These are phyloP conservation scores for Rostratula benghalensis DNA, from an alignment of 2,113 vertebrate genomes.

Conservation along the genomic window DNA sequence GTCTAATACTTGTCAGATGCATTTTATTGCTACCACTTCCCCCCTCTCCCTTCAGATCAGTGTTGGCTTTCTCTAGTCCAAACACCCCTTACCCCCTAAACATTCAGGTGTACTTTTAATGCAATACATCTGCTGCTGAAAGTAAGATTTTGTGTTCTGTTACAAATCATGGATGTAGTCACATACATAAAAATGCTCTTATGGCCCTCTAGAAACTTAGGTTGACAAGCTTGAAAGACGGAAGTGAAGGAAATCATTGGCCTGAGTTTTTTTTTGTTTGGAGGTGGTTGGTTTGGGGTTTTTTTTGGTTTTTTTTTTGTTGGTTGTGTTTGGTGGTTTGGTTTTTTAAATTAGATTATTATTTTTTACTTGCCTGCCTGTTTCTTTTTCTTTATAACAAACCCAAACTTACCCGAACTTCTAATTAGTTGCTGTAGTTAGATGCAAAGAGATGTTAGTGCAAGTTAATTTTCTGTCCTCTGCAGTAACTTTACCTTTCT, in stretches of 20 bases:
- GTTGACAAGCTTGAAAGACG: neutral
- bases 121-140: neutral
- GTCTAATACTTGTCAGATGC: neutral
- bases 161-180: neutral
- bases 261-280: neutral
- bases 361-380: neutral
- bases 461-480: neutral
- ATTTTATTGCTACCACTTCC: neutral
- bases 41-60: neutral
- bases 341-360: neutral
- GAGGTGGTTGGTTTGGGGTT: neutral
- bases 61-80: neutral
- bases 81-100: accelerated
- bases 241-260: neutral
- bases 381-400: neutral
- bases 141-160: neutral
- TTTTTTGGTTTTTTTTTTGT: neutral
- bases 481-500: neutral
- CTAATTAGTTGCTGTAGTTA: neutral
- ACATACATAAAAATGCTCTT: neutral
- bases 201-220: neutral
- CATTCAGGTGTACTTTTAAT: neutral
- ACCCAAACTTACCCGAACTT: neutral
- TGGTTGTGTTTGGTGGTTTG: neutral
- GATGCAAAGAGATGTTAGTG: neutral